phyloP scores from a whole-genome alignment of 1,140 invertebrate species.

The Bathynomus jamesi region DNA sequence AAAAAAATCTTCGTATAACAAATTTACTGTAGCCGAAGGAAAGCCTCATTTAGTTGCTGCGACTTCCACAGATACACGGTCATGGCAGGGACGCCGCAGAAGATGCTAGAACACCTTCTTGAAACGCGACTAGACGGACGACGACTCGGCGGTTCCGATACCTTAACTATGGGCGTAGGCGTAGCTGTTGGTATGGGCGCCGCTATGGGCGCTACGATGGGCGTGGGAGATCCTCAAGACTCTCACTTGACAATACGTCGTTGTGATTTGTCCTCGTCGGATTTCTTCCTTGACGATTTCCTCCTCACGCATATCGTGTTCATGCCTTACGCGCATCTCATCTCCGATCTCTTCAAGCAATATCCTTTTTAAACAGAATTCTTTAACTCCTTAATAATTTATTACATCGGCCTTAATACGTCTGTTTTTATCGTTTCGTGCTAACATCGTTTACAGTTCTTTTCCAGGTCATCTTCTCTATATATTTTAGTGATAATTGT shows the following conservation, averaged over 20 bases:
- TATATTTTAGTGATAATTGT: too few species aligned
- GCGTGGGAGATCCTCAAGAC: constrained; percentile 39
- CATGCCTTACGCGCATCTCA: constrained; percentile 67
- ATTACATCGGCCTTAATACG: background rate
- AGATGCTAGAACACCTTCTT: constrained; percentile 77
- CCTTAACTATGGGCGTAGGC: background rate
- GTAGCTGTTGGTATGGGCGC: constrained; percentile 3
- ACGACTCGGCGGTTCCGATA: constrained; percentile 17
- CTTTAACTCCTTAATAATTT: background rate
- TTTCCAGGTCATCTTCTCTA: too few species aligned
- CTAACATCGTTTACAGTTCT: too few species aligned
- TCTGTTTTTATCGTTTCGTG: constrained; percentile 4
- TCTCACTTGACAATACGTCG: constrained; percentile 28
- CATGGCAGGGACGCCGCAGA: constrained; percentile 78
- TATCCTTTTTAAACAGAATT: constrained; percentile 55
- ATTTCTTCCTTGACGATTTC: constrained; percentile 76
- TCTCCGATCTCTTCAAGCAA: constrained; percentile 65
- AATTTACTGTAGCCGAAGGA: too few species aligned
- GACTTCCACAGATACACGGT: constrained; percentile 86
- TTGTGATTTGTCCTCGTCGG: constrained; percentile 42
- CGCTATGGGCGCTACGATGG: background rate
- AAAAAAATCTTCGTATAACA: too few species aligned
- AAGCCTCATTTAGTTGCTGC: too few species aligned
- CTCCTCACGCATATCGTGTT: constrained; percentile 79
- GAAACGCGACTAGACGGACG: constrained; percentile 65